Conservation (phyloP, 2,797 vertebrate genomes). For the Macropodus opercularis region DNA sequence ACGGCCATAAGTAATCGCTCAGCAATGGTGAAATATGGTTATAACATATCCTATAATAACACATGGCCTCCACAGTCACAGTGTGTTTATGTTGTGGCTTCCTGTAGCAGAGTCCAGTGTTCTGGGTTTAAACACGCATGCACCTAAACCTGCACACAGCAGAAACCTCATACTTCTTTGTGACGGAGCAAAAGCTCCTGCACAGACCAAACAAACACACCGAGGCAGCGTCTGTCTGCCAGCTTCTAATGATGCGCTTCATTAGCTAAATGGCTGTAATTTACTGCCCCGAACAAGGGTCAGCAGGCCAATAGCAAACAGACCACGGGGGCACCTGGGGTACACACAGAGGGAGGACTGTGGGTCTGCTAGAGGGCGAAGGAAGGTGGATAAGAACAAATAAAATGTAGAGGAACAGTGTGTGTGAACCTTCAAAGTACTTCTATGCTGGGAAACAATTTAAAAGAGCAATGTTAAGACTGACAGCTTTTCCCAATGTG, state of each 20-base stretch:
- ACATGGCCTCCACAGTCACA: not conserved
- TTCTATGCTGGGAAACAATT: not conserved
- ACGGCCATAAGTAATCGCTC: conserved; percentile 11
- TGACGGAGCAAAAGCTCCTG: conserved; percentile 41
- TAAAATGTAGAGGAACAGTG: conserved; percentile 9
- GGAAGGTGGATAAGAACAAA: not conserved
- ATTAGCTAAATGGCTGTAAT: conserved; percentile 79
- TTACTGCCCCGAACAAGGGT: conserved; percentile 71
- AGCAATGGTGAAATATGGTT: conserved; percentile 7
- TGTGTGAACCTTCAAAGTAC: not conserved
- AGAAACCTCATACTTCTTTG: conserved; percentile 54
- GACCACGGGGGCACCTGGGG: conserved; percentile 51
- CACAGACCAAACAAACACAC: conserved; percentile 67
- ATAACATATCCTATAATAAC: conserved; percentile 16
- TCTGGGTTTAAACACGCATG: conserved; percentile 24
- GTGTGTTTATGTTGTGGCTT: conserved; percentile 21
- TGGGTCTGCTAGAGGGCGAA: conserved; percentile 8
- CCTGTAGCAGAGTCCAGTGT: conserved; percentile 7
- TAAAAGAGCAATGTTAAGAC: not conserved
- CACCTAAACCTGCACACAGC: not conserved
- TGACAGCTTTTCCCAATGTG: conserved; percentile 21
- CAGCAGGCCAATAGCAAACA: conserved; percentile 71
- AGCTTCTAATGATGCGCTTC: conserved; percentile 72
- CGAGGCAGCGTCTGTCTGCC: no score
- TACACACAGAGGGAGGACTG: conserved; percentile 17